Evolutionary conservation across 2,888 invertebrate species (phyloP), one percentile per base, ranked within the genome.

Genomic region (Nephrotoma appendiculata): DNA sequence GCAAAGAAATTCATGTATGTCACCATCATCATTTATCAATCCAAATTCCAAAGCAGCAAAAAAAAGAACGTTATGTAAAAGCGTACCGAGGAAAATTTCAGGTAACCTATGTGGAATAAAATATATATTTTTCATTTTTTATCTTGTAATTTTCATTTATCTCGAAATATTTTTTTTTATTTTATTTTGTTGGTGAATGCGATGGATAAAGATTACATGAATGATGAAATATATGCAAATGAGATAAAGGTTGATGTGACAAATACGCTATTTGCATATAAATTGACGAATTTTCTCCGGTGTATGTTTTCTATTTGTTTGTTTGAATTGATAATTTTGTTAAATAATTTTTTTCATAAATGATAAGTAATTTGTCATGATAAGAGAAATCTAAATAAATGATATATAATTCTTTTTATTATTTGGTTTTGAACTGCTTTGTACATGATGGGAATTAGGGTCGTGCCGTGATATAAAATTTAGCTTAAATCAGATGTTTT

Each of bases 221-320:
- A 84, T 84, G 84, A 84, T 84, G 42, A 84, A 84, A 84, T 84
- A 43, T 84, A 43, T 41, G 43, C n/a, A 43, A 84, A 42, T 42
- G 43, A 42, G 84, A 84, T 42, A 84, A 42, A 84, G 43, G 84
- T 84, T 84, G 84, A 84, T 84, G 84, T 84, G 84, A 84, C 84
- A 84, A 84, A 84, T 84, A 84, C 84, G 84, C 43, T 84, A 84
- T 84, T 84, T 84, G 84, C 84, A 84, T 84, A 84, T 84, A 84
- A 84, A 84, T 84, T 84, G 84, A 43, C 43, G n/a, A 84, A 84
- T 84, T 84, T 71, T 71, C 5, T 71, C 31, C 31, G 19, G 9
- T 31, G 9, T 71, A 9, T 71, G 31, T 71, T 71, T 71, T 71
- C 71, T 71, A 71, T 71, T 71, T 71, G 71, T 71, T 71, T 71